Evolutionary conservation across 2,113 vertebrate genomes (phyloP), one percentile per base, ranked within the genome.

Genomic region (Dipodomys spectabilis): DNA sequence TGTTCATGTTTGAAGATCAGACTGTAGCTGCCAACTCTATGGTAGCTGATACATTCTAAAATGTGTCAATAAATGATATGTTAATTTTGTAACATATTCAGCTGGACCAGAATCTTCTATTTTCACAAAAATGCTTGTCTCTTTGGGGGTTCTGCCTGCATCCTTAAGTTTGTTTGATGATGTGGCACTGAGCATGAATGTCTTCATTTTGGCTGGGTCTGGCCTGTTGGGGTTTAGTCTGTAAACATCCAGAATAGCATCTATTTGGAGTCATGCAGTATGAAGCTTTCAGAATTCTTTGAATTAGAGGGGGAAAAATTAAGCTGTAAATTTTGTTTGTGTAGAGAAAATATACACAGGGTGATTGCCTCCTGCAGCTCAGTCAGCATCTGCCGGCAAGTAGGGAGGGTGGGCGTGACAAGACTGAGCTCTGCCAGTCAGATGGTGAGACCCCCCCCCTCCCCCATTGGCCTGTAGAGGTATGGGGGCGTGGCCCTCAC

Each of bases 311-410:
- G 89, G 77, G 89, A 25, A 78, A 57, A 57, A 16, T 57, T 81
- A 93, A 44, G 15, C 7, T 93, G 39, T 90, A 67, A 69, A 67
- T 91, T 87, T 19, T 82, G 11, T 90, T 91, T 77, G 1, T 57
- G 10, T 83, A 65, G 65, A 86, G 82, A 53, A n/a, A 83, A 57
- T n/a, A 1, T 15, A 28, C 53, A 27, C 82, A 44, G 71, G 30
- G 73, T 49, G 9, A 32, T 72, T 45, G 12, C 6, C 6, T 15
- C 6, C n/a, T 73, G 0, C 1, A 65, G n/a, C 18, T 83, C 13
- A 25, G 44, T 7, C 15, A 16, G 20, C 6, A 6, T 0, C 16
- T 64, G 83, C 75, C 75, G 62, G 57, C 2, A 20, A 53, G 71
- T 15, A 49, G 19, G 65, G 11, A 12, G 53, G 65, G 84, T 57